Evolutionary conservation across 2,113 vertebrate genomes (phyloP), one percentile per base, ranked within the genome.

Genomic region (Alligator sinensis): DNA sequence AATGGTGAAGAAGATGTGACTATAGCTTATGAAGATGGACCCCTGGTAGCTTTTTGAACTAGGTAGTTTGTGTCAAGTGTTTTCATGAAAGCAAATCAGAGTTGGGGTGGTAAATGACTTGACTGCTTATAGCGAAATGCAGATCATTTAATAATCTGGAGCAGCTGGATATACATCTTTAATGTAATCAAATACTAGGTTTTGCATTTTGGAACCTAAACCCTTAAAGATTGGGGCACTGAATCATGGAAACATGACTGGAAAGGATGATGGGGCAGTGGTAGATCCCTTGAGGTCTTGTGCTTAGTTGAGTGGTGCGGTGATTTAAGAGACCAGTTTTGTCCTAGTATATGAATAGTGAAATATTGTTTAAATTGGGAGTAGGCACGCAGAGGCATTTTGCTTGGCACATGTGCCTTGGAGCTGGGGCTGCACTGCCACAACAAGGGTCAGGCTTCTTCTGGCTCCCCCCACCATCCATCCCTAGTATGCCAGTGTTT

Each of bases 11-110:
- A 25, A 27, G 27, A 11, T 17, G 1, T 58, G 68, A 55, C n/a
- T 63, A 9, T 19, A 80, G 81, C 25, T 64, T 60, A 60, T 0
- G 0, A 22, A 47, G 63, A 5, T 76, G 24, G 11, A 4, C 4
- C 5, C 54, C 78, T 60, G 38, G n/a, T 24, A 72, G 4, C 47
- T 47, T 79, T 81, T 22, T 11, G 21, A 60, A 14, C 68, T 1
- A 0, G 16, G 34, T 80, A 47, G 47, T 5, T 13, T 78, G 47
- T 78, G 30, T 47, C 47, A 47, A 11, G 16, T 19, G 63, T 47
- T 47, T 47, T 47, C 47, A 7, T 47, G 47, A 47, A 47, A 34
- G 9, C 38, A 11, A 72, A 17, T 34, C 30, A 38, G n/a, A 21
- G 19, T 22, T n/a, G 68, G 30, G 68, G 18, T 34, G 30, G 68